Evolutionary conservation across 92 coral and sea anemone species (phyloP), one percentile per base, ranked within the genome.

Genomic region (Porites evermanni): DNA sequence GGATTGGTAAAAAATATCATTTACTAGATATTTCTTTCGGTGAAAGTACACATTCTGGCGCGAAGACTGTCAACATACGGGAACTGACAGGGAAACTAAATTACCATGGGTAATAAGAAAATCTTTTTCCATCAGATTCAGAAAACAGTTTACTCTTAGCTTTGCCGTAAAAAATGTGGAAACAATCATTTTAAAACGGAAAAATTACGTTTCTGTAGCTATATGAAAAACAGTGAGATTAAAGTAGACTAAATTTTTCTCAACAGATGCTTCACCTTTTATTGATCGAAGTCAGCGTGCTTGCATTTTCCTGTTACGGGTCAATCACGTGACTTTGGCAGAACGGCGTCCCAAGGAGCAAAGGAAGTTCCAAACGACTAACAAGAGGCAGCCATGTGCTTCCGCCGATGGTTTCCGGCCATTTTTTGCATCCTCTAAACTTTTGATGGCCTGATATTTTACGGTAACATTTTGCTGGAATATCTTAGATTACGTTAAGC

Each of bases 381-480:
- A 75, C 85, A 75, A 84, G 92, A 91, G 67, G 86, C 88, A 80
- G 89, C 98, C 98, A 94, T 94, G 98, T 94, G 98, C 98, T 94
- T 94, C 98, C 98, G 98, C 92, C 90, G 85, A 63, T 76, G 79
- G 91, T 94, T 94, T 94, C 98, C 98, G 98, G 98, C 98, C 94
- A 79, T 73, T 74, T 38, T 65, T 83, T 64, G 78, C 78, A 86
- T 38, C 81, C 82, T 74, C 74, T 73, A 80, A 80, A 73, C 87
- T 67, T 73, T 89, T 81, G 68, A 67, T 73, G 91, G 81, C 70
- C 74, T 87, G 88, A 63, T 64, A 51, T 60, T 83, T 73, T 26
- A 38, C 17, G 12, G 80, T 24, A 60, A 64, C 4, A 20, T 63
- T 64, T 67, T 44, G 32, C 80, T 52, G 18, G 80, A 64, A 51